Evolutionary conservation across 23 tunicate species (phyloP), one percentile per base, ranked within the genome.

Genomic region (Clavelina lepadiformis): DNA sequence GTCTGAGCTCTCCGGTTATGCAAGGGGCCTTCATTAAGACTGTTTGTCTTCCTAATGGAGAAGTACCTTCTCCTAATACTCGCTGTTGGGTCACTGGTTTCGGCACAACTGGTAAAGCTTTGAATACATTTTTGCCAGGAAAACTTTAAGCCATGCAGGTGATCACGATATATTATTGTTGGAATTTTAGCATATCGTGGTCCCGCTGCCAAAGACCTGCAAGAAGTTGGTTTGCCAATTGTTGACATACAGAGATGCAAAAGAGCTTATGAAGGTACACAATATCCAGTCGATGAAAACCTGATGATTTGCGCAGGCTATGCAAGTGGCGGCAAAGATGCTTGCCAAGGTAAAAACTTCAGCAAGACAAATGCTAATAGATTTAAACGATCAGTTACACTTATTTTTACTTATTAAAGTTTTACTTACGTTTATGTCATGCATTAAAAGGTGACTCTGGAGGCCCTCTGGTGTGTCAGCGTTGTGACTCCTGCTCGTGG

Each of bases 271-370:
- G 34, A 35, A 31, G 56, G 46, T 28, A 55, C 46, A 31, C 5
- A 54, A 32, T 77, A 49, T 80, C 72, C 81, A 19, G 68, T 87
- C 38, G 53, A 67, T 36, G 61, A 35, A 5, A 33, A 70, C 28
- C 51, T 58, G 23, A 77, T 76, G 85, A 44, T 82, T 38, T 91
- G 98, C 56, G 98, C 98, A 47, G 98, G 98, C 2, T 68, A 70
- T 30, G 34, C 0, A 26, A 67, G 58, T 23, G 98, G 92, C 3
- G 86, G 81, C 58, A 83, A 63, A 63, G 98, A 89, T 36, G 82
- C 98, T 35, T 89, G 98, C 35, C 89, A 81, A 55, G 89, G 89
- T 75, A 60, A 24, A 41, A 41, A 15, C 15, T 41, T n/a, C n/a
- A n/a, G n/a, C n/a, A n/a, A n/a, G n/a, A n/a, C n/a, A n/a, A n/a